Evolutionary conservation across 2,113 vertebrate species (phyloP), one percentile per base, ranked within the genome.

Genomic region (Malurus cyaneus): DNA sequence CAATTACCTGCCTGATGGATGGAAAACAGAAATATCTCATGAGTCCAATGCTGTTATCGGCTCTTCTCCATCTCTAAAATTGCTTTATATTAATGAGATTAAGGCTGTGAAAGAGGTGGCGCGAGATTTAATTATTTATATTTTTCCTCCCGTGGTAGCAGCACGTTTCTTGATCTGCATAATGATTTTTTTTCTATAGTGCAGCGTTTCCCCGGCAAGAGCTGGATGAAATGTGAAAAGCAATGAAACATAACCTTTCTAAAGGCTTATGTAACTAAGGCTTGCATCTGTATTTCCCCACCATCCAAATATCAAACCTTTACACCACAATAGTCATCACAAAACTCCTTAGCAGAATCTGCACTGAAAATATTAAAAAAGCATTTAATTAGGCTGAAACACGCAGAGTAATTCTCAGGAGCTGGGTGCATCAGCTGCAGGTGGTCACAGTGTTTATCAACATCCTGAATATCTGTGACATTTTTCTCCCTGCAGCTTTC

Each of bases 1-100:
- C 97, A 97, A 98, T 98, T 97, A 97, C 96, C 97, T 97, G 95
- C 95, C n/a, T 98, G 97, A 98, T 97, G 94, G 98, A 97, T 97
- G 94, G 96, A 96, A 97, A 97, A 96, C 95, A 96, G 96, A 96
- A 95, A 96, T 95, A 96, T 96, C 96, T 98, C 94, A 93, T 1
- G 60, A 95, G 96, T 73, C 93, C 93, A 88, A 92, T 77, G 95
- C 83, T 77, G n/a, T n/a, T n/a, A 96, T 94, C 96, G 0, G 64
- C 89, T 96, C 94, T n/a, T 94, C 95, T 96, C 87, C 94, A 91
- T 97, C 94, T 95, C 94, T 73, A 89, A 96, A 97, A 97, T 94
- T 91, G 90, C 87, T 92, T 91, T 93, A 80, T 96, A 96, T 97
- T 97, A 97, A 97, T 96, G 94, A 98, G 96, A 97, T 97, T 92